These are phyloP conservation scores for Callospermophilus lateralis DNA, from an alignment of 2,113 vertebrate species.

Conservation along the genomic window DNA sequence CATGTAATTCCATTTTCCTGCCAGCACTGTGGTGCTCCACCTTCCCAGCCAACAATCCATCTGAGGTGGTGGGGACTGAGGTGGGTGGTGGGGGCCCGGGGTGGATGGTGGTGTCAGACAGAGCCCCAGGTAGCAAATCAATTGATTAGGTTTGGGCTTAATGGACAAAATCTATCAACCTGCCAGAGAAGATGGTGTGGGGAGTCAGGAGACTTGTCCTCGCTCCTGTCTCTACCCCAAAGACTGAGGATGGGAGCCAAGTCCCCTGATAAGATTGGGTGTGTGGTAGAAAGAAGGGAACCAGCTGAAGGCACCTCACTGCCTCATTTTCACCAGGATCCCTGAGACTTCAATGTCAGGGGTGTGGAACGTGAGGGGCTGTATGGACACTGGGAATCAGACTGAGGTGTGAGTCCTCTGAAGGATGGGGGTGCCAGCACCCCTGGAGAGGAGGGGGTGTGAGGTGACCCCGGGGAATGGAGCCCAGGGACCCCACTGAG, in stretches of 20 bases:
- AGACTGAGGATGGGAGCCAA: too few relatives aligned
- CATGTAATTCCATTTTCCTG: not conserved
- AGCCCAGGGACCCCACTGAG: not conserved
- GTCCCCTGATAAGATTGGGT: too few relatives aligned
- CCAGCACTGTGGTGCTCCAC: not conserved
- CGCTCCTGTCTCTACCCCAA: not conserved
- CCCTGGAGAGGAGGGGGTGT: not conserved
- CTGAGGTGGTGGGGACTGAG: not conserved
- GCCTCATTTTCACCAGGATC: not conserved
- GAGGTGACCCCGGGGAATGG: not conserved
- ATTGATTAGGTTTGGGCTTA: constrained; percentile 72
- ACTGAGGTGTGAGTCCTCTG: not conserved
- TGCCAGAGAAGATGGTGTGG: not conserved
- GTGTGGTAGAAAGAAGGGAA: too few relatives aligned
- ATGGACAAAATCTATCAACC: constrained; percentile 69
- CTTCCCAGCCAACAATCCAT: constrained; percentile 55
- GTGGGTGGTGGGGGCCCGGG: not conserved
- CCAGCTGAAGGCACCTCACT: too few relatives aligned
- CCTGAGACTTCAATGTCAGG: not conserved
- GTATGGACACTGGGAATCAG: not conserved
- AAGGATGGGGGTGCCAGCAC: not conserved
- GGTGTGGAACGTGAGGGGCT: not conserved
- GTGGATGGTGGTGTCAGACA: constrained; percentile 40
- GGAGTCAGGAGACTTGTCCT: not conserved
- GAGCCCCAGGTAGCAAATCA: constrained; percentile 75